phyloP scores from a whole-genome alignment of 2,797 vertebrate species.

The Oryzias dopingdopingensis region DNA sequence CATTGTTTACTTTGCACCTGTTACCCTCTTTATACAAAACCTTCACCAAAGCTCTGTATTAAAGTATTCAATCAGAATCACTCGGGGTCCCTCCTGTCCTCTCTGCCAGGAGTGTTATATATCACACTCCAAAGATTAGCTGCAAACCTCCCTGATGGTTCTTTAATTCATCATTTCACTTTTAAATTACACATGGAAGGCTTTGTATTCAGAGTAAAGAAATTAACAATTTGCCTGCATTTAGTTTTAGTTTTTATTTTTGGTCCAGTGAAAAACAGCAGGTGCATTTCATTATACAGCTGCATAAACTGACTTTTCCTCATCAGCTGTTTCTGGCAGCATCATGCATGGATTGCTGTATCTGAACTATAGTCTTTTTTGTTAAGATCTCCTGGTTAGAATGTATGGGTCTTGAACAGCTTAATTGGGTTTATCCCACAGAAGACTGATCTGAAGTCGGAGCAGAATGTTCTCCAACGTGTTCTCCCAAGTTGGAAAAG shows the following conservation, averaged over 20 bases:
- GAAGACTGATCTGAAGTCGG: constrained; percentile 10
- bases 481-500: constrained; percentile 2
- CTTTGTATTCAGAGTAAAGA: too few relatives aligned
- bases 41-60: constrained; percentile 25
- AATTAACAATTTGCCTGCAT: too few relatives aligned
- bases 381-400: neutral
- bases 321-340: too few relatives aligned
- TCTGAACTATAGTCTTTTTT: neutral
- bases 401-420: neutral
- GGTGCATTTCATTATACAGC: too few relatives aligned
- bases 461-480: neutral
- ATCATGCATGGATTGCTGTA: too few relatives aligned
- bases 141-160: neutral
- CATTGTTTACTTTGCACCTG: constrained; percentile 55
- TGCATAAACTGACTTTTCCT: too few relatives aligned
- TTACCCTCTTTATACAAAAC: constrained; percentile 14
- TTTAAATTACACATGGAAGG: too few relatives aligned
- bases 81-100: constrained; percentile 9
- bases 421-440: neutral
- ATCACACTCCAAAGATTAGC: neutral
- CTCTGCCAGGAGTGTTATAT: constrained; percentile 14
- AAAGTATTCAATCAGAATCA: constrained; percentile 22
- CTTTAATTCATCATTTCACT: constrained; percentile 11
- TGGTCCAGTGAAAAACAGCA: too few relatives aligned
- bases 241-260: too few relatives aligned